Percentiles rank a stretch among this genome's conserved stretches.
phyloP scores from a whole-genome alignment of 2,888 invertebrate genomes.

The Clunio marinus region DNA sequence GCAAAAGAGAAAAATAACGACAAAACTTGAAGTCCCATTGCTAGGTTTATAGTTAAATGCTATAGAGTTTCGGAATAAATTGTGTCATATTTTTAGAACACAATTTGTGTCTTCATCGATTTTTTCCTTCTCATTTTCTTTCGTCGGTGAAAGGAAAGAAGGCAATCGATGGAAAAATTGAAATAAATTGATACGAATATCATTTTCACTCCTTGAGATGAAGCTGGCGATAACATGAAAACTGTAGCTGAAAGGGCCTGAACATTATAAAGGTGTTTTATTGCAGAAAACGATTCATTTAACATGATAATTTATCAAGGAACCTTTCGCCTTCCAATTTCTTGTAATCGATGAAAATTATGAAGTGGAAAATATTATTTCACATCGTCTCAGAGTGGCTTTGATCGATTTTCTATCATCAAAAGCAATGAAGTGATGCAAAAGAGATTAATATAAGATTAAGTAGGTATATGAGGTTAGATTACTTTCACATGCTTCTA shows the following conservation, averaged over 20 bases:
- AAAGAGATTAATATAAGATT: not conserved
- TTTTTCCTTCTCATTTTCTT: not conserved
- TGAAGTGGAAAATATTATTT: not conserved
- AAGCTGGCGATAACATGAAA: not conserved
- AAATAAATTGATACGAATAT: not conserved
- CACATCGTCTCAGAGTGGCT: not conserved
- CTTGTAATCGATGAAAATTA: slow-evolving; percentile 8
- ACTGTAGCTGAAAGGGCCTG: not conserved
- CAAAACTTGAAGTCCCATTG: not conserved
- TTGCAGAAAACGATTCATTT: slow-evolving; percentile 14
- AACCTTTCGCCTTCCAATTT: slow-evolving; percentile 7
- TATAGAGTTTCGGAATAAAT: not conserved
- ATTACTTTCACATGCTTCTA: too few relatives aligned
- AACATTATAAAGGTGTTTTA: slow-evolving; percentile 13
- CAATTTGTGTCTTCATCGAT: not conserved
- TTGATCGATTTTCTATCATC: slow-evolving; percentile 4
- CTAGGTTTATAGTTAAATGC: not conserved
- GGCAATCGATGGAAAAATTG: not conserved
- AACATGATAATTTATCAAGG: not conserved
- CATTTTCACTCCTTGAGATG: not conserved
- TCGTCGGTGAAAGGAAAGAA: not conserved
- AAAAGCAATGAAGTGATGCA: not conserved
- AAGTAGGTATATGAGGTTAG: too few relatives aligned
- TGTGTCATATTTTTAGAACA: not conserved
- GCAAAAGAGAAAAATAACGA: too few relatives aligned